These are phyloP conservation scores for Conus ventricosus DNA, from an alignment of 1,140 invertebrate genomes.

Conservation along the genomic window DNA sequence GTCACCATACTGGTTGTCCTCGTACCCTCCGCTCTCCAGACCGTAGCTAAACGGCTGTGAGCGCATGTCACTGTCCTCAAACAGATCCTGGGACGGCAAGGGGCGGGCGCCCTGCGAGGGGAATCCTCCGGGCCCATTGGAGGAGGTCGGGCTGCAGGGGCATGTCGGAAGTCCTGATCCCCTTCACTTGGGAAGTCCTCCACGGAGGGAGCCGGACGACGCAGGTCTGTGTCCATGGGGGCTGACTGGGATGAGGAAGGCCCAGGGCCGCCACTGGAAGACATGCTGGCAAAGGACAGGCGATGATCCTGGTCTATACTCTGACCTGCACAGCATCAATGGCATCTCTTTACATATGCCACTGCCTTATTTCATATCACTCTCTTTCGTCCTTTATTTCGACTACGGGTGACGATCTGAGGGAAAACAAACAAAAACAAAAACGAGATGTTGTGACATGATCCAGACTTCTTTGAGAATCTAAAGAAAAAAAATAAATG, in stretches of 20 bases:
- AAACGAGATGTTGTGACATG: too few species aligned
- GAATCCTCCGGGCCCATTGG: background rate
- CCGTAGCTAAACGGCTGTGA: conserved; percentile 38
- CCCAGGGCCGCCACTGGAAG: background rate
- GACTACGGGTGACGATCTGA: too few species aligned
- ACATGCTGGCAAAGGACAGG: conserved; percentile 7
- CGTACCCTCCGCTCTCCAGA: conserved; percentile 27
- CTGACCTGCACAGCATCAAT: background rate
- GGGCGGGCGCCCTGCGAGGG: background rate
- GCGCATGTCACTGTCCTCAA: conserved; percentile 39
- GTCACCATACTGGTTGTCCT: conserved; percentile 24
- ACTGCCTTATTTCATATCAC: too few species aligned
- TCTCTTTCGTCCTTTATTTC: too few species aligned
- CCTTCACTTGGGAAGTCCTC: conserved; percentile 36
- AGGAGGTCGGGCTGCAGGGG: conserved; percentile 29
- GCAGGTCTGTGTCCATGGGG: conserved; percentile 35
- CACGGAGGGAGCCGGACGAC: conserved; percentile 15
- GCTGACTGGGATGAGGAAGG: background rate
- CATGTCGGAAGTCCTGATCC: conserved; percentile 39
- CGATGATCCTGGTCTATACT: conserved; percentile 35
- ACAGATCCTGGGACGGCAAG: conserved; percentile 16
- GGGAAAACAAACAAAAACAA: background rate
- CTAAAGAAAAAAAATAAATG: too few species aligned
- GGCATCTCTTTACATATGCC: too few species aligned
- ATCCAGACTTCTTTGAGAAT: too few species aligned